Percentiles rank a stretch among this genome's conserved stretches.
Evolutionary conservation across 2,113 vertebrate species (phyloP).

Genomic region (Uria lomvia): DNA sequence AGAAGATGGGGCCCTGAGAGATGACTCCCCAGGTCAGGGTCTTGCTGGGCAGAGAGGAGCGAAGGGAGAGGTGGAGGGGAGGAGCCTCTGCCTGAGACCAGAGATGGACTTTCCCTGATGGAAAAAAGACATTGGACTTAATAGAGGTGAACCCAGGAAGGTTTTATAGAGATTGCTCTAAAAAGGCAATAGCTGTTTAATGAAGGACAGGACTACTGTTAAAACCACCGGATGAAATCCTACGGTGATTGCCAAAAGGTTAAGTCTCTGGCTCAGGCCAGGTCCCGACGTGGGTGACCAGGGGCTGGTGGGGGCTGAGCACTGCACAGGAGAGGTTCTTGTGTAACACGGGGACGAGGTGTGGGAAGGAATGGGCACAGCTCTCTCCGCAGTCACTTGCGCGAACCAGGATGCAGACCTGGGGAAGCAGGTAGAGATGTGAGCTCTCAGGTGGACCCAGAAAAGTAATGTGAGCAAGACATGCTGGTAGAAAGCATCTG

Average conservation of each 20-base stretch:
- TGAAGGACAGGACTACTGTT: not conserved
- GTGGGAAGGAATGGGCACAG: not conserved
- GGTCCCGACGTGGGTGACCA: not conserved
- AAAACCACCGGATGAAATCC: not conserved
- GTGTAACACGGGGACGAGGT: fast-evolving
- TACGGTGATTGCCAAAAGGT: not conserved
- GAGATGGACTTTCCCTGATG: not conserved
- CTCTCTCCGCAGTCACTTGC: not conserved
- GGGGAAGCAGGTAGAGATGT: not conserved
- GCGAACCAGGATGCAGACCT: not conserved
- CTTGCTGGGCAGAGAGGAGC: fast-evolving
- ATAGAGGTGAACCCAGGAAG: not conserved
- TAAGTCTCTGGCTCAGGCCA: not conserved
- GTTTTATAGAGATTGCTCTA: not conserved
- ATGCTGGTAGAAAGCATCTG: not conserved
- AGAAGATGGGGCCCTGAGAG: not conserved
- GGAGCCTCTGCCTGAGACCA: not conserved
- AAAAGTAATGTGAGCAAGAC: not conserved
- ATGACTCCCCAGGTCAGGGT: fast-evolving
- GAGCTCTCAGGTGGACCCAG: not conserved
- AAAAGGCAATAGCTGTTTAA: not conserved
- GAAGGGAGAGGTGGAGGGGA: fast-evolving
- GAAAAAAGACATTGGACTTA: not conserved
- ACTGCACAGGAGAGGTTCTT: not conserved
- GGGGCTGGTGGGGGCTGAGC: not conserved